Evolutionary conservation across 2,888 invertebrate species (phyloP), one percentile per base, ranked within the genome.

Genomic region (Synergus laeviventris): DNA sequence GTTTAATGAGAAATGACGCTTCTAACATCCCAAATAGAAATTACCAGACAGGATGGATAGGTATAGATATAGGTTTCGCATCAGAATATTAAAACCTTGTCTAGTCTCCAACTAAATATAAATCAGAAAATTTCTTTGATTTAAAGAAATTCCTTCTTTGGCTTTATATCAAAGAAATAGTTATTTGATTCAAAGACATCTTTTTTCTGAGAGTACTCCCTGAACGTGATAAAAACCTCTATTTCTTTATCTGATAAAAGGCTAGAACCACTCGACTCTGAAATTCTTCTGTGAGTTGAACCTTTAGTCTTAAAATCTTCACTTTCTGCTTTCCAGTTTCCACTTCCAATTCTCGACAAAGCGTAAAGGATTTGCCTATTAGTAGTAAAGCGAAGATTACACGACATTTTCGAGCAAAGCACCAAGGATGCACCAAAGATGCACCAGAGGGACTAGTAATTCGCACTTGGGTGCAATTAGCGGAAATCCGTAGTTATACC

Each of bases 401-500:
- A 39, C 38, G 59, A 59, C 24, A 62, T 62, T 62, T 62, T 39
- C 36, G 9, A 62, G 38, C 59, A 59, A 59, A 24, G 24, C 59
- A 59, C 14, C 59, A 59, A 59, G 24, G 24, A 59, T 59, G 24
- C 59, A 21, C 24, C 59, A 59, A 59, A 18, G 24, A 59, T 59
- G 36, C 62, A 62, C 11, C n/a, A 62, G 38, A n/a, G 39, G 38
- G 18, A 4, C 62, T 38, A 38, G 36, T 36, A 62, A 62, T 36
- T 18, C 62, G 36, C 36, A 36, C 39, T 45, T 66, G 31, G 66
- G 16, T 45, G 42, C 45, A 45, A 66, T 66, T 66, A 66, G 42
- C 42, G 64, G n/a, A 64, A 64, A 64, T 39, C 38, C 39, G 64
- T 64, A 38, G 64, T 64, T 64, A 39, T 39, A 64, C 38, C 18